Evolutionary conservation across 92 coral and sea anemone species (phyloP).

Genomic region (Chrysogorgia sp.): DNA sequence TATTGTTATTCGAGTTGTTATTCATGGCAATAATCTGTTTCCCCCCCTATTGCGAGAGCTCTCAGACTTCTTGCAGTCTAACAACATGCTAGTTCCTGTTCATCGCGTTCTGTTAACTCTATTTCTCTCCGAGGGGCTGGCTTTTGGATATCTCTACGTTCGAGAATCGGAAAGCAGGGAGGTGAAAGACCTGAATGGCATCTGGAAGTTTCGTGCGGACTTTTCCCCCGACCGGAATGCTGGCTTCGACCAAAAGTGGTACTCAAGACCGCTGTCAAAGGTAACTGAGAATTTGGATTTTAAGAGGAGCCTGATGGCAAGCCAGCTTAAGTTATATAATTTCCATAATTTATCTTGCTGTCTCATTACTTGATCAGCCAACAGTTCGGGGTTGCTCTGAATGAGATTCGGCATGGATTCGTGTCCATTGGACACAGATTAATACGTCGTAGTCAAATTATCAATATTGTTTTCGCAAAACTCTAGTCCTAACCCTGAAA

Average conservation of each 20-base stretch:
- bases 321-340: too few relatives aligned
- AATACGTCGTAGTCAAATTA: too few relatives aligned
- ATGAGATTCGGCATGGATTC: too few relatives aligned
- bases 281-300: constrained; percentile 36
- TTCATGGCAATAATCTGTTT: too few relatives aligned
- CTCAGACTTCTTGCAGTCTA: too few relatives aligned
- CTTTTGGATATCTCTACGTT: neutral
- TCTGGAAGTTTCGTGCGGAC: constrained; percentile 84
- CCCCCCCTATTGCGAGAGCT: too few relatives aligned
- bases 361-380: neutral
- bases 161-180: constrained; percentile 85
- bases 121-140: neutral
- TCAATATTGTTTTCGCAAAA: too few relatives aligned
- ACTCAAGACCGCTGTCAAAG: constrained; percentile 62
- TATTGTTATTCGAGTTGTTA: too few relatives aligned
- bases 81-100: neutral
- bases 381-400: too few relatives aligned
- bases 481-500: too few relatives aligned
- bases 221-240: constrained; percentile 35
- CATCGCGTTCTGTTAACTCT: neutral
- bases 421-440: too few relatives aligned
- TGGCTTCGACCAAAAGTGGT: constrained; percentile 80
- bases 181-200: constrained; percentile 71
- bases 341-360: neutral
- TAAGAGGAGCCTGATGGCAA: too few relatives aligned